A percentile compares a stretch with the other conserved stretches of the same genome.
These are phyloP conservation scores for Pollenia amentaria DNA, from an alignment of 2,888 invertebrate species.

Conservation along the genomic window DNA sequence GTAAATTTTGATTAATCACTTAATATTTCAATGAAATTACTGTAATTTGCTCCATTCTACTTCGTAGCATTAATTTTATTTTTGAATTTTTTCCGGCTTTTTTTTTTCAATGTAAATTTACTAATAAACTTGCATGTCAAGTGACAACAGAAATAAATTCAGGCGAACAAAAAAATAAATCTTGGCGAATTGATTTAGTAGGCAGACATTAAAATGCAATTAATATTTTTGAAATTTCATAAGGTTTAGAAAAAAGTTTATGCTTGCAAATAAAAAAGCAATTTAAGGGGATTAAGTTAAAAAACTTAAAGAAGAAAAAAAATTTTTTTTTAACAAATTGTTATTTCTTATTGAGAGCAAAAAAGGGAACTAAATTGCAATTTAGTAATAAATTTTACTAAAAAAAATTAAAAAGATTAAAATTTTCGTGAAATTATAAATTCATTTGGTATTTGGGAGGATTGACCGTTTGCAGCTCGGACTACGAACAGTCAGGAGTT, in stretches of 20 bases:
- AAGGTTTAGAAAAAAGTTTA: not conserved
- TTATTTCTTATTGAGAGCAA: too few species aligned
- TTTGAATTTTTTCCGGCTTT: not conserved
- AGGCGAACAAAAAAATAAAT: not conserved
- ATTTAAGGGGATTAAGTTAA: not conserved
- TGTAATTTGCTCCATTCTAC: constrained; percentile 63
- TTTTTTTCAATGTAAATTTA: constrained; percentile 17
- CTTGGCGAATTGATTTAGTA: constrained; percentile 38
- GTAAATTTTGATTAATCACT: constrained; percentile 66
- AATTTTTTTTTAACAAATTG: too few species aligned
- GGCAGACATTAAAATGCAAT: constrained; percentile 48
- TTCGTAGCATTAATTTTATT: constrained; percentile 57
- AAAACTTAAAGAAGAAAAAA: too few species aligned
- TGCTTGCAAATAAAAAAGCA: not conserved
- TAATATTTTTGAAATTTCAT: not conserved
- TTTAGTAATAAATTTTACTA: too few species aligned
- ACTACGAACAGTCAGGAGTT: too few species aligned
- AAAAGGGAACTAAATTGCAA: too few species aligned
- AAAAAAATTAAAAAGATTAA: too few species aligned
- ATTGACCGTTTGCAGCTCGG: too few species aligned
- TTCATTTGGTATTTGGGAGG: too few species aligned
- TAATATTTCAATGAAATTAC: constrained; percentile 69
- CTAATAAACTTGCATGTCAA: constrained; percentile 67
- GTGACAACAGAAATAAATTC: constrained; percentile 68
- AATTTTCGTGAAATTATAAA: too few species aligned